phyloP scores from a whole-genome alignment of 2,888 invertebrate genomes.

The Physocephala rufipes region DNA sequence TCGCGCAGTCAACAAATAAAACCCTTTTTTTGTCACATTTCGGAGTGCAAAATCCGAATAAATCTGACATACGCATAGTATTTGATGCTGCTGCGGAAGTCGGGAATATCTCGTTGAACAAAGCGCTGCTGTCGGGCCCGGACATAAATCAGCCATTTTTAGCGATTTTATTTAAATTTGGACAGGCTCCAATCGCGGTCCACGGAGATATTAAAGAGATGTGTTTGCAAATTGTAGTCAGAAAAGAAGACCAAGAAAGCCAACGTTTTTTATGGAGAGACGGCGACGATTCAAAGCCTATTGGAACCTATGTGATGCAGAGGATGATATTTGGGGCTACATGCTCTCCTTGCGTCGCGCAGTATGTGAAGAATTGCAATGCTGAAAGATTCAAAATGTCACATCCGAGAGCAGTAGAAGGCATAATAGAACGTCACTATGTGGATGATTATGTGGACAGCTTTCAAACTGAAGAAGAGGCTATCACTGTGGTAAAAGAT shows the following conservation, averaged over 20 bases:
- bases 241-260: conserved; percentile 36
- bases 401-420: conserved; percentile 33
- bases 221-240: conserved; percentile 38
- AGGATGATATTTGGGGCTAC: conserved; percentile 44
- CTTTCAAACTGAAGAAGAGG: conserved; percentile 39
- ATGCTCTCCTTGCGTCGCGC: conserved; percentile 23
- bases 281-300: conserved; percentile 17
- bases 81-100: conserved; percentile 35
- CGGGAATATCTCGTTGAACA: conserved; percentile 37
- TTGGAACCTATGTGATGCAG: conserved; percentile 38
- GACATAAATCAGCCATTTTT: conserved; percentile 30
- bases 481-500: conserved; percentile 35
- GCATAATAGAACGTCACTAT: conserved; percentile 41
- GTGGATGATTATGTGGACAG: no score
- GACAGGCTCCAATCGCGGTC: conserved; percentile 38
- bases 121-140: conserved; percentile 36
- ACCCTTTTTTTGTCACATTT: conserved; percentile 46
- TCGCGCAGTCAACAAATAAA: background rate
- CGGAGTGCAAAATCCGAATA: conserved; percentile 43
- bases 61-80: conserved; percentile 38
- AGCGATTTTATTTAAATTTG: conserved; percentile 39
- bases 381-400: conserved; percentile 29
- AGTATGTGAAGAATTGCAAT: conserved; percentile 40
- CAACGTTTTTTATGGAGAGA: conserved; percentile 41
- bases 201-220: conserved; percentile 40